Evolutionary conservation across 2,888 invertebrate genomes (phyloP), one percentile per base, ranked within the genome.

Genomic region (Bibio marci): DNA sequence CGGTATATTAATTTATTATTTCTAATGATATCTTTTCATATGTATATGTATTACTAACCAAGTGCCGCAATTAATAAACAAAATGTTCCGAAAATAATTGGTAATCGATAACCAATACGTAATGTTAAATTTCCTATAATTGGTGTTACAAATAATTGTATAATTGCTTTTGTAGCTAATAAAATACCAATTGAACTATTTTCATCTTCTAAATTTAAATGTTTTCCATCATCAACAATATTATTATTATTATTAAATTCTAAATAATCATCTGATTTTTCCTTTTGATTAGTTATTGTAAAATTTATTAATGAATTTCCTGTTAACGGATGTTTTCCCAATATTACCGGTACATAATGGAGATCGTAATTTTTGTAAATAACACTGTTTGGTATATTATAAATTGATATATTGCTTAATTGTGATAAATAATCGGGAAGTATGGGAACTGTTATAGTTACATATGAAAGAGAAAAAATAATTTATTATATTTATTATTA

Each of bases 131-230:
- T 70, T 25, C 83, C 85, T 30, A 85, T 71, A 30, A 80, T 61
- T 2, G 83, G 82, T 55, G 85, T 86, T 49, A 75, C 69, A 41
- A 79, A 61, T 39, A 87, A 66, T 58, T 87, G 86, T 4, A 85
- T 76, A 43, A 86, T 62, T 17, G 86, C 83, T 62, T 85, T 82
- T 38, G 81, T 80, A 27, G 83, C 78, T 38, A 80, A 57, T 38
- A 80, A 56, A 28, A 77, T 59, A 13, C 79, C 79, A 35, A 80
- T 68, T 41, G 73, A 69, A 4, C 76, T 74, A 51, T 76, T 79
- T 50, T 77, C 76, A 43, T 68, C 64, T 42, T 67, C 67, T 35
- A 71, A 39, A 25, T 40, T 17, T 13, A 27, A 19, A 14, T 31
- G 11, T 12, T 39, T 39, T 18, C 30, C 15, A 30, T 37, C 27